These are phyloP conservation scores for Balearica regulorum DNA, from an alignment of 2,797 vertebrate species.

Conservation along the genomic window DNA sequence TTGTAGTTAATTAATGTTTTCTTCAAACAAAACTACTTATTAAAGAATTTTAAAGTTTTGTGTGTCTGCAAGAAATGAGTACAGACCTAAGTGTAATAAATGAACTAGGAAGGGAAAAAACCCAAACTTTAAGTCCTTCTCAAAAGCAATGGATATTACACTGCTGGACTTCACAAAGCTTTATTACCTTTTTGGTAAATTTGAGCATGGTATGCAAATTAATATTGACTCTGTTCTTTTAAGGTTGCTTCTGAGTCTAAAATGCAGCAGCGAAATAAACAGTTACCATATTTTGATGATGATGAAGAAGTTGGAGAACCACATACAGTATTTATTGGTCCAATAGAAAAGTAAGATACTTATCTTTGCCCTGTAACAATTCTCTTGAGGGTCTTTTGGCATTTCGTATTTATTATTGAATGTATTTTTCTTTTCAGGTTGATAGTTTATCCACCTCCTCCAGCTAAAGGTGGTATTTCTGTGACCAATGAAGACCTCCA, in stretches of 20 bases:
- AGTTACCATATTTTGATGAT: slow-evolving; percentile 85
- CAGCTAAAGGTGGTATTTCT: slow-evolving; percentile 94
- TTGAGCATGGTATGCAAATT: background rate
- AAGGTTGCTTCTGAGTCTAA: slow-evolving; percentile 68
- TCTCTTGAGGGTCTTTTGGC: background rate
- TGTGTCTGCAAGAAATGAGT: background rate
- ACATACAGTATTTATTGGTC: slow-evolving; percentile 92
- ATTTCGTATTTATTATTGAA: slow-evolving; percentile 1
- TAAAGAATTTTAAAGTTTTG: background rate
- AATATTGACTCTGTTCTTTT: slow-evolving; percentile 6
- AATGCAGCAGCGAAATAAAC: slow-evolving; percentile 77
- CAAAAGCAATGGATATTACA: background rate
- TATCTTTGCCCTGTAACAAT: background rate
- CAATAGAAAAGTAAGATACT: slow-evolving; percentile 88
- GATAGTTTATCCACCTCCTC: slow-evolving; percentile 95
- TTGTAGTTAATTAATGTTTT: background rate
- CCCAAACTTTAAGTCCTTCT: background rate
- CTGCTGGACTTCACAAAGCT: background rate
- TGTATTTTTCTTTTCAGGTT: slow-evolving; percentile 78
- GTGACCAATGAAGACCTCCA: slow-evolving; percentile 98
- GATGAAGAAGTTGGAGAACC: slow-evolving; percentile 88
- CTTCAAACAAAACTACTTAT: background rate
- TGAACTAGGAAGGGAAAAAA: background rate
- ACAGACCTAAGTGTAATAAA: background rate
- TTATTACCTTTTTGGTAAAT: background rate